Conservation (phyloP, 2,113 vertebrate species). For the Pan troglodytes region NHGRI_mPanTro3-v2.1_pri NC_072398.2:188679001-188679500, state of each 20-base stretch:
- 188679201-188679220: too few relatives aligned
- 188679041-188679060: too few relatives aligned
- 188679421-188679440: background rate
- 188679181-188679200: too few relatives aligned
- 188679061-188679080: too few relatives aligned
- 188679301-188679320: background rate
- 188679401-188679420: background rate
- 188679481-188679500: background rate
- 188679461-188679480: background rate
- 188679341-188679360: background rate
- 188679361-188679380: background rate
- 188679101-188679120: too few relatives aligned
- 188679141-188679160: too few relatives aligned
- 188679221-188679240: background rate
- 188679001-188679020: too few relatives aligned
- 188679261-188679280: background rate
- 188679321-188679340: slow-evolving; percentile 22
- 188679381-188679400: background rate
- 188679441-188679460: background rate
- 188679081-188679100: too few relatives aligned
- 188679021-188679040: too few relatives aligned
- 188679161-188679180: too few relatives aligned
- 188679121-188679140: too few relatives aligned
- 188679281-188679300: background rate
- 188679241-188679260: background rate